These are phyloP conservation scores for Limosa lapponica DNA, from an alignment of 2,797 vertebrate species.

Conservation along the genomic window DNA sequence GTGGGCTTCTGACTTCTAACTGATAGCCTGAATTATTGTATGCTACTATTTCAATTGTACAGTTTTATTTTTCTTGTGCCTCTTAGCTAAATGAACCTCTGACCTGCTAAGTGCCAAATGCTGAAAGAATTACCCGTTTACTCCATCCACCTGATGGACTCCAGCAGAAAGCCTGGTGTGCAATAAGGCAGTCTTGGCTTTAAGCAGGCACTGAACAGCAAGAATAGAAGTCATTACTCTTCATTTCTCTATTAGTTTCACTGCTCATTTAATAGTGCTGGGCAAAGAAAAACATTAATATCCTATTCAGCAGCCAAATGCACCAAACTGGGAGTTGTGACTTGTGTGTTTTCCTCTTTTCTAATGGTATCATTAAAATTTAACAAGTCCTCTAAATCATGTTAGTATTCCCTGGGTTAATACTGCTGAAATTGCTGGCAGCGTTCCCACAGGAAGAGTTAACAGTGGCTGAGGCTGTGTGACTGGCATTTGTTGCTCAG, in stretches of 20 bases:
- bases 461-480: not conserved
- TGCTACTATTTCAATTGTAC: not conserved
- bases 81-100: conserved; percentile 1
- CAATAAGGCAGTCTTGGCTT: not conserved
- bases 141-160: not conserved
- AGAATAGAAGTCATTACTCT: not conserved
- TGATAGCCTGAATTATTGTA: not conserved
- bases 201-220: not conserved
- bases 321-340: conserved; percentile 6
- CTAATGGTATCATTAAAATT: conserved; percentile 71
- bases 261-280: not conserved
- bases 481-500: not conserved
- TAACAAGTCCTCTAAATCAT: conserved; percentile 67
- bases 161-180: not conserved
- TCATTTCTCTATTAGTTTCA: conserved; percentile 22
- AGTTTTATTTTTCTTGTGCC: conserved; percentile 24
- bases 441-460: conserved; percentile 60
- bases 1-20: not conserved
- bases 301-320: not conserved
- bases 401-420: conserved; percentile 64
- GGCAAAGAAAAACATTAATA: conserved; percentile 45
- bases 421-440: conserved; percentile 55
- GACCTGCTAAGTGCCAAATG: not conserved
- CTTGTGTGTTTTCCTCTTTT: conserved; percentile 27
- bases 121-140: not conserved